Conservation (phyloP, 2,888 invertebrate species). For the Boloria euphrosyne region DNA sequence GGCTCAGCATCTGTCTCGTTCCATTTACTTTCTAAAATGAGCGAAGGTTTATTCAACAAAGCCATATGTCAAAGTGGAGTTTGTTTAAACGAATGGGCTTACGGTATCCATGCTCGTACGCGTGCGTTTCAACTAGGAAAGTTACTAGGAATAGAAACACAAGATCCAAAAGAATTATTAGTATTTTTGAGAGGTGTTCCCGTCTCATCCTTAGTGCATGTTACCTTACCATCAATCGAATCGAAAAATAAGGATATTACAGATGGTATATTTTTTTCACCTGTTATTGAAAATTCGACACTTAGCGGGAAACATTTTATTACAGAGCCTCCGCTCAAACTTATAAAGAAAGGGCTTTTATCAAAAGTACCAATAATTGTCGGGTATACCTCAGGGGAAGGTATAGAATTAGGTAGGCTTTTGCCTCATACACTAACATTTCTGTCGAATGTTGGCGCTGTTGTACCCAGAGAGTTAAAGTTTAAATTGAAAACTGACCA, state of each 20-base stretch:
- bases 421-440: constrained; percentile 50
- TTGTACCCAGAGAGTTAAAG: constrained; percentile 72
- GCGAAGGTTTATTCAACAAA: constrained; percentile 68
- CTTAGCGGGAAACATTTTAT: constrained; percentile 61
- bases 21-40: constrained; percentile 71
- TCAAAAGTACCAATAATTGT: constrained; percentile 67
- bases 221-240: constrained; percentile 61
- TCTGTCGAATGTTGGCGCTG: constrained; percentile 53
- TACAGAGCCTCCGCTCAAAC: constrained; percentile 54
- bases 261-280: constrained; percentile 67
- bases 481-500: constrained; percentile 54
- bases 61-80: constrained; percentile 79
- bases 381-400: constrained; percentile 73
- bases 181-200: constrained; percentile 62
- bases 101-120: constrained; percentile 60
- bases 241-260: constrained; percentile 55
- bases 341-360: constrained; percentile 56
- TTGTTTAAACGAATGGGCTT: constrained; percentile 72
- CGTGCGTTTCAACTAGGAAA: constrained; percentile 73
- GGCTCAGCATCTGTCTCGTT: constrained; percentile 67
- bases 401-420: constrained; percentile 68
- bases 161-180: constrained; percentile 62
- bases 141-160: constrained; percentile 66
- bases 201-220: constrained; percentile 57
- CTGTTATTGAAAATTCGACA: constrained; percentile 67